These are phyloP conservation scores for Raja brachyura DNA, from an alignment of 2,113 vertebrate genomes.

Conservation along the genomic window DNA sequence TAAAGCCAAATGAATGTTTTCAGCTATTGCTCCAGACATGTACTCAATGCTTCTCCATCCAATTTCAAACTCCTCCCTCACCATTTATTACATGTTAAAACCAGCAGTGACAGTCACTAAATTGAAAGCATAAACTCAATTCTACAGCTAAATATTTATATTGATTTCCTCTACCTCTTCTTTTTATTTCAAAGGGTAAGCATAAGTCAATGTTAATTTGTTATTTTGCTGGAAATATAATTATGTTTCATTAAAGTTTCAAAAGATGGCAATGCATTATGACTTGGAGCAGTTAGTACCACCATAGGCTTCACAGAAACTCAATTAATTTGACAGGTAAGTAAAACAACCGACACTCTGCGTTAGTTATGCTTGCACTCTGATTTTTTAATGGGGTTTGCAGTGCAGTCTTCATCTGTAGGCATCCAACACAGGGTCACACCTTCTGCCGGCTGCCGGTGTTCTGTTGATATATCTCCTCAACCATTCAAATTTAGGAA, in stretches of 20 bases:
- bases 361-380: no score
- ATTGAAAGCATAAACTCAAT: not conserved
- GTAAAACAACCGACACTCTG: no score
- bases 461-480: no score
- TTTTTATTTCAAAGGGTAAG: not conserved
- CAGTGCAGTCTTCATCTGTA: no score
- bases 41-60: not conserved
- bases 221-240: not conserved
- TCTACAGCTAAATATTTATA: not conserved
- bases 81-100: not conserved
- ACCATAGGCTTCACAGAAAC: not conserved
- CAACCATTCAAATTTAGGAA: no score
- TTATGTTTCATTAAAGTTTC: not conserved
- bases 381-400: no score
- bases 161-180: not conserved
- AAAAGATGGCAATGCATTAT: not conserved
- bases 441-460: no score
- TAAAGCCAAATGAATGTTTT: not conserved
- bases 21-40: not conserved
- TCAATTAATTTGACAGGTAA: not conserved
- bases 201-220: not conserved
- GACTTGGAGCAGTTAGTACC: not conserved
- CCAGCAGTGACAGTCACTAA: not conserved
- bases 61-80: not conserved
- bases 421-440: no score